Conservation (phyloP, 2,797 vertebrate species). For the Remorina albescens region DNA sequence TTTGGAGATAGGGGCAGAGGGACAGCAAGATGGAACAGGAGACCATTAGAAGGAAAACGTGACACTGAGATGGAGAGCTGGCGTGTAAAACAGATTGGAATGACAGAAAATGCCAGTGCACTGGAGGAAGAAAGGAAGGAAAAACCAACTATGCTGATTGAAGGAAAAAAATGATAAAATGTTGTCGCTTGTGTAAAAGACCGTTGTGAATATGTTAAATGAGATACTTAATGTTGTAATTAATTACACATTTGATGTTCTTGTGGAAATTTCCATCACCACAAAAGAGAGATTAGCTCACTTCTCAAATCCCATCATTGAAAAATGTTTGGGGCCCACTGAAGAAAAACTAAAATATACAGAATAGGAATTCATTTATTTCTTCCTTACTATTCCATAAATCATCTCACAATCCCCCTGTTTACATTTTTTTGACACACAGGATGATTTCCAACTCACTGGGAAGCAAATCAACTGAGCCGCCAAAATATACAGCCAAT, state of each 20-base stretch:
- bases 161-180: not conserved
- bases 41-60: conserved; percentile 3
- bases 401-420: not conserved
- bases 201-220: not conserved
- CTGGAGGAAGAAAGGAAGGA: not conserved
- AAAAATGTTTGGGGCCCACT: not conserved
- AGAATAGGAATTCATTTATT: not conserved
- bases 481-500: not conserved
- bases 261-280: not conserved
- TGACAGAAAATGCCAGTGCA: not conserved
- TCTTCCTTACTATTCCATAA: not conserved
- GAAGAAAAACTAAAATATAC: not conserved
- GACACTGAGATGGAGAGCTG: conserved; percentile 12
- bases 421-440: no score
- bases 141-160: not conserved
- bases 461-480: no score
- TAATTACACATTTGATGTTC: not conserved
- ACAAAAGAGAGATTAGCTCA: not conserved
- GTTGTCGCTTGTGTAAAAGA: not conserved
- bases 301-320: not conserved
- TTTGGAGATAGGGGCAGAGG: conserved; percentile 5
- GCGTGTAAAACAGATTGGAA: not conserved
- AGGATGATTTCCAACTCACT: no score
- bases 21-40: not conserved
- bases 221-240: not conserved